Conservation (phyloP, 2,888 invertebrate genomes). For the Hipparchia sbordonii region DNA sequence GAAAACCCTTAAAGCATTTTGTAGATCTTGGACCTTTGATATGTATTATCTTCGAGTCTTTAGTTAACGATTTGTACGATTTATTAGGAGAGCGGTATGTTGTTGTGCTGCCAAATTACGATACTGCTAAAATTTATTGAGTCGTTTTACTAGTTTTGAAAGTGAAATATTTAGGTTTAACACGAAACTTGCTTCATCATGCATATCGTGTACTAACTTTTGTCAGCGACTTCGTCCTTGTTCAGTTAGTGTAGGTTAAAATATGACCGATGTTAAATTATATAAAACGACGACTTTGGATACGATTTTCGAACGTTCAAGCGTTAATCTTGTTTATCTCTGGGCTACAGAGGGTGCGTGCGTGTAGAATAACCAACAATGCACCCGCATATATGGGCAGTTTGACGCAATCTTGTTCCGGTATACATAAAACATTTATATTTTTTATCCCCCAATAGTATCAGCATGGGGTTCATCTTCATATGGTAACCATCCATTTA, state of each 20-base stretch:
- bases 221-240: no score
- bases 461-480: background rate
- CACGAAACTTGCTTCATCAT: background rate
- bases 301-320: slow-evolving; percentile 45
- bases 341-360: slow-evolving; percentile 49
- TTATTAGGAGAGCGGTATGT: background rate
- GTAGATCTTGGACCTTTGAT: slow-evolving; percentile 19
- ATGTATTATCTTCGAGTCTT: background rate
- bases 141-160: background rate
- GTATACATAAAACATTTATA: slow-evolving; percentile 33
- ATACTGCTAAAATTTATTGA: background rate
- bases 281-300: slow-evolving; percentile 37
- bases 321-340: slow-evolving; percentile 65
- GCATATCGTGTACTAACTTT: background rate
- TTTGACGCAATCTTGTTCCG: slow-evolving; percentile 49
- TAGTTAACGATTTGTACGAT: slow-evolving; percentile 2
- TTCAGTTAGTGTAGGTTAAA: no score
- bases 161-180: background rate
- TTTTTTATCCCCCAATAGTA: slow-evolving; percentile 16
- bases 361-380: slow-evolving; percentile 61
- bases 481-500: slow-evolving; percentile 1
- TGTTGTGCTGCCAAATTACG: background rate
- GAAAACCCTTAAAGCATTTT: slow-evolving; percentile 34
- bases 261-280: background rate
- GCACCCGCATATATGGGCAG: slow-evolving; percentile 67